Conservation (phyloP, 2,888 invertebrate genomes). For the Amblyjoppa proteus region DNA sequence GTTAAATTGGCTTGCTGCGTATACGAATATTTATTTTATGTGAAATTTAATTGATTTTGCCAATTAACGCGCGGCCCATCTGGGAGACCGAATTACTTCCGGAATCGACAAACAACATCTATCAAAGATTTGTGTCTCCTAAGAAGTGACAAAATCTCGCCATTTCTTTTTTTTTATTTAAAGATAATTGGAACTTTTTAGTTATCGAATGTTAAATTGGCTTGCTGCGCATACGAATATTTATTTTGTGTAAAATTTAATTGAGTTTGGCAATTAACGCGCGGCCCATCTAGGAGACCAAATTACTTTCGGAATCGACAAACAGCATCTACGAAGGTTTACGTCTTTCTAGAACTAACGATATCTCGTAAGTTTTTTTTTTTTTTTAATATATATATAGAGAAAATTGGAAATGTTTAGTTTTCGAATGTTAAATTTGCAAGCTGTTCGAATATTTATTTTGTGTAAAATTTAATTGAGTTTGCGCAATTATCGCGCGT, state of each 20-base stretch:
- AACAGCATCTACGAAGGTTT: neutral
- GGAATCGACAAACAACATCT: neutral
- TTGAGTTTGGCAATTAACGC: slow-evolving; percentile 26
- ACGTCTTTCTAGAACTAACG: neutral
- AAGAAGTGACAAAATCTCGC: neutral
- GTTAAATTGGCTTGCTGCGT: neutral
- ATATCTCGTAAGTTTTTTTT: neutral
- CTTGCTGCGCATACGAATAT: neutral
- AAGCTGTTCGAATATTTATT: too few relatives aligned
- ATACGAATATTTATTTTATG: neutral
- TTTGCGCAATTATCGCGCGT: too few relatives aligned
- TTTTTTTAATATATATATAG: too few relatives aligned
- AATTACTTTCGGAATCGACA: neutral
- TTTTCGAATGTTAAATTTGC: too few relatives aligned
- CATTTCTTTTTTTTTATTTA: neutral
- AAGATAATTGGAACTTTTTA: neutral
- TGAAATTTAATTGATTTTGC: too few relatives aligned
- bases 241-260: too few relatives aligned
- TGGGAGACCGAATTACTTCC: neutral
- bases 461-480: too few relatives aligned
- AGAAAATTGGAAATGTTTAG: too few relatives aligned
- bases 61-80: slow-evolving; percentile 44
- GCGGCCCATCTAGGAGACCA: neutral
- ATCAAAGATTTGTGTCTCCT: neutral
- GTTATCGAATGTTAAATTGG: neutral